phyloP scores from a whole-genome alignment of 2,113 vertebrate species.

The Nannospalax galili region DNA sequence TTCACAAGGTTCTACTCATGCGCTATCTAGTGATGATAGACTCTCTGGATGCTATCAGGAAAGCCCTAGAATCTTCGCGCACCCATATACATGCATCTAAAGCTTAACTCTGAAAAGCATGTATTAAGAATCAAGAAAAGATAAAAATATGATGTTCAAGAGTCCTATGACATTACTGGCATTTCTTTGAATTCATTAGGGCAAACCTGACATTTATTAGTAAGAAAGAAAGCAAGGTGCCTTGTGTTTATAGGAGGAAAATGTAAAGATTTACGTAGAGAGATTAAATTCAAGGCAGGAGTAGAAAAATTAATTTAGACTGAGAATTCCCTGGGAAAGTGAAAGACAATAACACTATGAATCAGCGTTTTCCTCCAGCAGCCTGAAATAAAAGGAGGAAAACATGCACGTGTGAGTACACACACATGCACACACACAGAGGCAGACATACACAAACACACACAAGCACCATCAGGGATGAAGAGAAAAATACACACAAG shows the following conservation, averaged over 20 bases:
- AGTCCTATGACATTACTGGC: background rate
- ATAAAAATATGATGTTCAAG: background rate
- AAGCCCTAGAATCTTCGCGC: background rate
- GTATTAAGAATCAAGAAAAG: background rate
- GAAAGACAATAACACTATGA: conserved; percentile 70
- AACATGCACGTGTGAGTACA: background rate
- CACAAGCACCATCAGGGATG: background rate
- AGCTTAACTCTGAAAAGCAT: background rate
- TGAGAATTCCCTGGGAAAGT: conserved; percentile 61
- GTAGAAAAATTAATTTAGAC: conserved; percentile 47
- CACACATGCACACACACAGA: background rate
- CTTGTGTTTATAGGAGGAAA: background rate
- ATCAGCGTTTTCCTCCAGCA: conserved; percentile 60
- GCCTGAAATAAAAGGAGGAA: conserved; percentile 42
- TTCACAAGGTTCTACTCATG: background rate
- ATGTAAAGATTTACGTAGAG: conserved; percentile 53
- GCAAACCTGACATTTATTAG: conserved; percentile 32
- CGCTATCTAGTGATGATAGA: background rate
- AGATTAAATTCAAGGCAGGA: conserved; percentile 49
- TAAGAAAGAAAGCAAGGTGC: conserved; percentile 45
- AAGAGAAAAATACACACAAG: background rate
- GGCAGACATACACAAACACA: background rate
- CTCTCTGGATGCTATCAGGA: background rate
- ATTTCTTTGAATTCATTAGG: conserved; percentile 47
- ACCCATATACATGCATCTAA: background rate